Conservation (phyloP, 2,888 invertebrate genomes). For the Congeria kusceri region DNA sequence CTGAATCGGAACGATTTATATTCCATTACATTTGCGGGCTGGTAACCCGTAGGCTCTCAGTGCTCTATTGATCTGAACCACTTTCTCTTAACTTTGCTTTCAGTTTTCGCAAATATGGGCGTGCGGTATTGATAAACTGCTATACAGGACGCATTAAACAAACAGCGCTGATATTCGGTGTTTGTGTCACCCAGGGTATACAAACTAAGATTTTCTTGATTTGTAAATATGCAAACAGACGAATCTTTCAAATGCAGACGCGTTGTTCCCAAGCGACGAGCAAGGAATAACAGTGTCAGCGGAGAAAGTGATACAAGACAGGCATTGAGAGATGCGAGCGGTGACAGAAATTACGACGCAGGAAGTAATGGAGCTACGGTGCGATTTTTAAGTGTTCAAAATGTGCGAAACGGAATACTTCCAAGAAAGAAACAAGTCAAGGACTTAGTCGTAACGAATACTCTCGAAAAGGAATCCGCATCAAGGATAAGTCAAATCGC, state of each 20-base stretch:
- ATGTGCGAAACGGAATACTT: too few species aligned
- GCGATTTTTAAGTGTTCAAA: too few species aligned
- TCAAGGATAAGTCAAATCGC: too few species aligned
- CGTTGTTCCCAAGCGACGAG: neutral
- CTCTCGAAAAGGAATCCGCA: too few species aligned
- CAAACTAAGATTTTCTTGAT: constrained; percentile 15
- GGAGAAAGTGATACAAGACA: too few species aligned
- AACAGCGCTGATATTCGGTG: constrained; percentile 28
- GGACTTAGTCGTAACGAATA: neutral
- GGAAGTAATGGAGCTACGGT: neutral
- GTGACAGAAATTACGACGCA: neutral
- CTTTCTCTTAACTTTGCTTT: constrained; percentile 29
- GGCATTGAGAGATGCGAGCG: neutral
- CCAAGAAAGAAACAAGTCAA: neutral
- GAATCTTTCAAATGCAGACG: constrained; percentile 10
- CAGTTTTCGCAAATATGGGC: constrained; percentile 26
- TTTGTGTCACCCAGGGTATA: constrained; percentile 19
- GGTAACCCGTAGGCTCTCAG: neutral
- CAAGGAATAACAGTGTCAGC: neutral
- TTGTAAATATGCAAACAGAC: constrained; percentile 21
- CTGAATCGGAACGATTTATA: neutral
- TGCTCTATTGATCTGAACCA: constrained; percentile 24
- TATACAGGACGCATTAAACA: constrained; percentile 32
- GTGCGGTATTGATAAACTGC: constrained; percentile 30
- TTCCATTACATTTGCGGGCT: neutral